These are phyloP conservation scores for Epistrophe eligans DNA, from an alignment of 2,888 invertebrate species.

Conservation along the genomic window DNA sequence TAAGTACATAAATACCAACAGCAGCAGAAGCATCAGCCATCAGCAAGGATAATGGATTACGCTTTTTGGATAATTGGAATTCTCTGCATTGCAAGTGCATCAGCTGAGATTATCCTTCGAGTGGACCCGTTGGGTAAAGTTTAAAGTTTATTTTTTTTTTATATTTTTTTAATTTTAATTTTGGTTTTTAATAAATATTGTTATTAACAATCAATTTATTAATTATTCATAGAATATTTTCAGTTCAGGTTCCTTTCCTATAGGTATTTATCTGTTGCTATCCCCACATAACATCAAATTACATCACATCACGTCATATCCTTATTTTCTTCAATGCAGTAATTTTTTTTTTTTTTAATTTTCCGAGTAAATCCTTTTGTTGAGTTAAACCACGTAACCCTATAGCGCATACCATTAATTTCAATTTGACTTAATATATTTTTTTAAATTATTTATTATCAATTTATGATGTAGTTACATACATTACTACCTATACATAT, in stretches of 20 bases:
- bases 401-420: slow-evolving; percentile 26
- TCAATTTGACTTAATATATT: neutral
- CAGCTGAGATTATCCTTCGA: slow-evolving; percentile 82
- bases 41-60: slow-evolving; percentile 81
- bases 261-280: neutral
- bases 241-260: too few relatives aligned
- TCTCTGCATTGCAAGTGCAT: slow-evolving; percentile 79
- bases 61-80: slow-evolving; percentile 79
- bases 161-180: neutral
- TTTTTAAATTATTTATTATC: slow-evolving; percentile 29
- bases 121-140: slow-evolving; percentile 83
- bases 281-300: neutral
- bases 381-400: neutral
- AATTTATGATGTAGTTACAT: slow-evolving; percentile 42
- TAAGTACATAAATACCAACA: neutral
- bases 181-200: neutral
- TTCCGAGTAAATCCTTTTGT: neutral
- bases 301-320: neutral
- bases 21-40: slow-evolving; percentile 22
- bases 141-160: slow-evolving; percentile 1
- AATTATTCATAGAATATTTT: slow-evolving; percentile 2
- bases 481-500: neutral
- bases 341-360: neutral
- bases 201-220: slow-evolving; percentile 8
- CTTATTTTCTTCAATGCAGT: neutral